Evolutionary conservation across 1,140 invertebrate species (phyloP).

Genomic region (Orchesella cincta): DNA sequence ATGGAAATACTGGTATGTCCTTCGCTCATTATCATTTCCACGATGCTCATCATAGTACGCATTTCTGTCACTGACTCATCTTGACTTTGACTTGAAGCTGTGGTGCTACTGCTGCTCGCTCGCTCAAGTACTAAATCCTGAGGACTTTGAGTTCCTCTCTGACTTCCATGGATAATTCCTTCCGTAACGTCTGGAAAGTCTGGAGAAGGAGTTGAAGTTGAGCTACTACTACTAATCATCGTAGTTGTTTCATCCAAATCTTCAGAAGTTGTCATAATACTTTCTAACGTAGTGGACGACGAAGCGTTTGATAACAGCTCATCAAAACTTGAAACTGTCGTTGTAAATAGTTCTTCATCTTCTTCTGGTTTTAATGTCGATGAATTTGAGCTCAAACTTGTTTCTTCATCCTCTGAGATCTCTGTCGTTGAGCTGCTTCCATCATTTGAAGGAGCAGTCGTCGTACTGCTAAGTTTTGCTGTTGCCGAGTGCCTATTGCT

Average conservation of each 20-base stretch:
- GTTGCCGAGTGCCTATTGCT: background rate
- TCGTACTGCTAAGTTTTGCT: background rate
- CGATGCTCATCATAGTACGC: too few species aligned
- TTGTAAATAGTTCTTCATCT: background rate
- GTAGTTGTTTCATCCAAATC: background rate
- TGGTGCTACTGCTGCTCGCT: too few species aligned
- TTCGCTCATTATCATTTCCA: too few species aligned
- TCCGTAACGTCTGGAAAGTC: constrained; percentile 1
- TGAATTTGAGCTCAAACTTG: background rate
- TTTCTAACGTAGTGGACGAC: too few species aligned
- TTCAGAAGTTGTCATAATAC: background rate
- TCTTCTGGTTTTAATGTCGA: background rate
- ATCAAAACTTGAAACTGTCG: background rate
- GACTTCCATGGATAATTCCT: background rate
- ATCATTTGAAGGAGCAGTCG: background rate
- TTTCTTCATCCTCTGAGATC: background rate
- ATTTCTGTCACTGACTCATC: background rate
- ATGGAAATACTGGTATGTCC: too few species aligned
- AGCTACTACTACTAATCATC: background rate
- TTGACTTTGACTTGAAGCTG: background rate
- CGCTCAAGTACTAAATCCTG: background rate
- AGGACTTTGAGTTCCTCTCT: background rate
- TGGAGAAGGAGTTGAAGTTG: background rate
- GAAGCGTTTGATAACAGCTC: too few species aligned
- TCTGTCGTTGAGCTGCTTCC: background rate